Conservation (phyloP, 2,888 invertebrate genomes). For the Tiliacea aurago region DNA sequence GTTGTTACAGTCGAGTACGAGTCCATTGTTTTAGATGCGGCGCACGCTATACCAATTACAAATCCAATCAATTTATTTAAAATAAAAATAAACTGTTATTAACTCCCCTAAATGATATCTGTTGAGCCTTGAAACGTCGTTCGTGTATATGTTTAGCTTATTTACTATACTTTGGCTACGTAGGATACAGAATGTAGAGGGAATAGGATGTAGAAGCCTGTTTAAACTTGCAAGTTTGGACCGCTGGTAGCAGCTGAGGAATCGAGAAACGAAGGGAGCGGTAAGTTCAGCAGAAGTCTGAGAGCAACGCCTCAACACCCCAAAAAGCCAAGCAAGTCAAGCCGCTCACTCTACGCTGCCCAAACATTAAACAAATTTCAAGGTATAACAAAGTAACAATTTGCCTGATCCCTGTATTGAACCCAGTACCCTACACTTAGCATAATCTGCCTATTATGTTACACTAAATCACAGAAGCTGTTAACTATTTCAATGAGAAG, state of each 20-base stretch:
- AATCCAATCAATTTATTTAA: constrained; percentile 2
- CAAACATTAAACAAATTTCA: too few species aligned
- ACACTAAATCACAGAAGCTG: too few species aligned
- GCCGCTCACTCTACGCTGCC: too few species aligned
- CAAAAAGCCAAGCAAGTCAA: background rate
- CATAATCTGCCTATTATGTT: too few species aligned
- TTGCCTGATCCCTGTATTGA: too few species aligned
- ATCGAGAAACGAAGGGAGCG: background rate
- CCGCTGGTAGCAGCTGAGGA: background rate
- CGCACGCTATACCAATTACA: constrained; percentile 36
- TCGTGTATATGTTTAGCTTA: background rate
- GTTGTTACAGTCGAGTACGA: background rate
- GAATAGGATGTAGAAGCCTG: background rate
- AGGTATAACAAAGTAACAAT: too few species aligned
- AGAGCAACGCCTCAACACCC: background rate
- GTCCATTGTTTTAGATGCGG: background rate
- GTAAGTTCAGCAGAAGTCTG: background rate
- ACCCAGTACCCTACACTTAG: too few species aligned
- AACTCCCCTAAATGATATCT: background rate
- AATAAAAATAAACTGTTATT: background rate
- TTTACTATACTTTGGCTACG: background rate
- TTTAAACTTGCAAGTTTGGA: background rate
- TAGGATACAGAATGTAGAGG: too few species aligned
- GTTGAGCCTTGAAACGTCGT: constrained; percentile 10
- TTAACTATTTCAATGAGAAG: too few species aligned